phyloP scores from a whole-genome alignment of 2,888 invertebrate genomes.

The Trichogramma evanescens region DNA sequence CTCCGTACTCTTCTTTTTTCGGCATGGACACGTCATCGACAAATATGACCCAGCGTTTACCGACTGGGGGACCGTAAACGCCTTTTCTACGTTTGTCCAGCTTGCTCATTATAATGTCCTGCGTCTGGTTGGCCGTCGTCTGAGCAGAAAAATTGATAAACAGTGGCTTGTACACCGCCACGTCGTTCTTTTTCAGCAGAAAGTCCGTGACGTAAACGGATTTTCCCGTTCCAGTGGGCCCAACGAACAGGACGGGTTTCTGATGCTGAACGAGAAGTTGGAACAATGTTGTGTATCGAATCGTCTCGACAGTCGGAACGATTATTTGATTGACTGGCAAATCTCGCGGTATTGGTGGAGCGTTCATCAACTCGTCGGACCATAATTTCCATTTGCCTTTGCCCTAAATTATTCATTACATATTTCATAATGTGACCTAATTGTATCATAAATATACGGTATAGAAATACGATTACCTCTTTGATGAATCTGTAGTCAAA shows the following conservation, averaged over 20 bases:
- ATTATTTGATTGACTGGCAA: conserved; percentile 91
- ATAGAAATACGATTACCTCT: conserved; percentile 56
- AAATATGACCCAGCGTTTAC: conserved; percentile 82
- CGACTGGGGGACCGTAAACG: conserved; percentile 86
- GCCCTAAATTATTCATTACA: conserved; percentile 45
- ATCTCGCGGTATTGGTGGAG: conserved; percentile 77
- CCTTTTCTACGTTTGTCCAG: conserved; percentile 88
- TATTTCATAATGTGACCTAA: background rate
- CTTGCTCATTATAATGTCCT: conserved; percentile 91
- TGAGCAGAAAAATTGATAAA: conserved; percentile 91
- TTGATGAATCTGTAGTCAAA: conserved; percentile 87
- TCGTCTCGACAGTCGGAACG: conserved; percentile 85
- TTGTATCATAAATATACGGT: no score
- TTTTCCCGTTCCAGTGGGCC: conserved; percentile 93
- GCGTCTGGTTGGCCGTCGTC: conserved; percentile 87
- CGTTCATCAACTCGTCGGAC: conserved; percentile 73
- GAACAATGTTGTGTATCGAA: conserved; percentile 75
- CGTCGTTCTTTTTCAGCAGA: conserved; percentile 72
- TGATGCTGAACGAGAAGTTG: conserved; percentile 71
- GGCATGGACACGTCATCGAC: conserved; percentile 98
- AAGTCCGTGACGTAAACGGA: conserved; percentile 82
- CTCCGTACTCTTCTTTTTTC: conserved; percentile 79
- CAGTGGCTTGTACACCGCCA: conserved; percentile 71
- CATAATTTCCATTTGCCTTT: conserved; percentile 91
- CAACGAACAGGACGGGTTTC: conserved; percentile 80